Percentiles rank a stretch among this genome's conserved stretches.
Conservation (phyloP, 2,113 vertebrate species). For the Chrysemys picta region DNA sequence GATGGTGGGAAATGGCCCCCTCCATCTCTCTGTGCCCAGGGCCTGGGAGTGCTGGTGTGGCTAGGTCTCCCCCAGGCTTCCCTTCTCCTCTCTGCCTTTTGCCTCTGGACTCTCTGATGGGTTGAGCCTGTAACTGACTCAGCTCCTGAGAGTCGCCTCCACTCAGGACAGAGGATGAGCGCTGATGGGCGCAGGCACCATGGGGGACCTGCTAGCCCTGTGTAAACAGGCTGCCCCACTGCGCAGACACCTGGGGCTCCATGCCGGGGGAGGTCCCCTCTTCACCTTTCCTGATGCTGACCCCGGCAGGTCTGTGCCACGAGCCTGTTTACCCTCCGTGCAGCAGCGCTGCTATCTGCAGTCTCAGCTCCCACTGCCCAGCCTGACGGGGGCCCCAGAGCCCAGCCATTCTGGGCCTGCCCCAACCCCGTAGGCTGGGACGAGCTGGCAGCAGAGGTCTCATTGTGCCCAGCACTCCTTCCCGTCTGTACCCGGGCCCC, state of each 20-base stretch:
- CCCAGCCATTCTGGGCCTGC: background rate
- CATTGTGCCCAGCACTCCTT: background rate
- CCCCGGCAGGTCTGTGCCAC: conserved; percentile 8
- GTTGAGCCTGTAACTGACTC: background rate
- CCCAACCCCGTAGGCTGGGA: background rate
- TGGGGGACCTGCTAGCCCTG: background rate
- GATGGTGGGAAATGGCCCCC: background rate
- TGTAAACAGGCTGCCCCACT: background rate
- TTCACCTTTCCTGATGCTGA: conserved; percentile 62
- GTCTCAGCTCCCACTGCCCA: background rate
- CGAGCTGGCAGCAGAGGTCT: background rate
- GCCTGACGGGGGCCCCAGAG: background rate
- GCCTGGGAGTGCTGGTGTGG: accelerated
- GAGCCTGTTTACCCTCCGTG: background rate
- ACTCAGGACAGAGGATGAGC: accelerated
- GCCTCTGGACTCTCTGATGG: background rate
- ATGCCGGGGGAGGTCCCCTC: background rate
- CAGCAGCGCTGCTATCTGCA: background rate
- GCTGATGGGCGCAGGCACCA: accelerated
- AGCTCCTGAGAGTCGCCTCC: accelerated
- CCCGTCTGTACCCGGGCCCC: background rate
- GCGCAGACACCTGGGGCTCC: background rate
- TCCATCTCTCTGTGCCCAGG: background rate
- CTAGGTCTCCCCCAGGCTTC: accelerated
- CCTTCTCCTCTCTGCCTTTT: background rate